Evolutionary conservation across 1,140 invertebrate species (phyloP).

Genomic region (Melanaphis sacchari): DNA sequence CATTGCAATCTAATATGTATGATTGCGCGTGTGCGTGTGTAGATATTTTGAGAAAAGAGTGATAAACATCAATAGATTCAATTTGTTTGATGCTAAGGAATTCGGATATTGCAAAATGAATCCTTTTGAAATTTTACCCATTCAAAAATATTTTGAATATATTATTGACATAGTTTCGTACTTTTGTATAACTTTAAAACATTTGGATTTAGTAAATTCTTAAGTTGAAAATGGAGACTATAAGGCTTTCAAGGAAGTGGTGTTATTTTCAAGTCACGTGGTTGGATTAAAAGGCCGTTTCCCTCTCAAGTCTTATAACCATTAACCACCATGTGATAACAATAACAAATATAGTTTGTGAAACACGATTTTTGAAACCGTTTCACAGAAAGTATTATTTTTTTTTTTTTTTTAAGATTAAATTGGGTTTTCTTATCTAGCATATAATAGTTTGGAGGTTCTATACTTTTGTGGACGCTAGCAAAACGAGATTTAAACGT

Average conservation of each 20-base stretch:
- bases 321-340: background rate
- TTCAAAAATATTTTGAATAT: background rate
- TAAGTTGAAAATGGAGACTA: background rate
- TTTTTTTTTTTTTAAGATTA: background rate
- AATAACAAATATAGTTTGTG: background rate
- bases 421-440: conserved; percentile 43
- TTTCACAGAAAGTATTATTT: background rate
- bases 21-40: too few relatives aligned
- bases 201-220: background rate
- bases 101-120: background rate
- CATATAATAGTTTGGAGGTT: conserved; percentile 3
- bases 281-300: background rate
- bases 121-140: background rate
- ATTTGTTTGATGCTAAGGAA: background rate
- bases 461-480: background rate
- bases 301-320: background rate
- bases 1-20: too few relatives aligned
- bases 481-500: conserved; percentile 52
- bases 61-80: background rate
- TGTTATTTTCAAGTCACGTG: background rate
- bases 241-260: background rate
- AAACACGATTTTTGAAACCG: background rate
- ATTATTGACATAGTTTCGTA: background rate
- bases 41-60: background rate
- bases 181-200: background rate